Evolutionary conservation across 2,888 invertebrate genomes (phyloP).

Genomic region (Tinea pellionella): DNA sequence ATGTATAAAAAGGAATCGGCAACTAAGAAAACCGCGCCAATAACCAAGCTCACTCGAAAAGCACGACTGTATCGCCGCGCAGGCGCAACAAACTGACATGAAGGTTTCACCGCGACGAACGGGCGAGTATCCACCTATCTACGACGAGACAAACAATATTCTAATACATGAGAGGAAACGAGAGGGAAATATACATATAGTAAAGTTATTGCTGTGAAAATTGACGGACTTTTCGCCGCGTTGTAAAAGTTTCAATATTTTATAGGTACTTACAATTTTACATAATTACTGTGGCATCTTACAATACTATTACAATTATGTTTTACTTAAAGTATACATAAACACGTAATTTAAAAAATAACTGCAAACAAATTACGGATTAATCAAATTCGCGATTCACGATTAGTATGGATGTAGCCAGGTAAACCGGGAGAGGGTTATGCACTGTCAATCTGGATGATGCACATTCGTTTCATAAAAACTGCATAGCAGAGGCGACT

Average conservation of each 20-base stretch:
- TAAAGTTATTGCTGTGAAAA: constrained; percentile 31
- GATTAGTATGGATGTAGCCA: no score
- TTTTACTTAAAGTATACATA: no score
- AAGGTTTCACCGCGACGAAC: constrained; percentile 35
- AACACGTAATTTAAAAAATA: no score
- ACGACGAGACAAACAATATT: constrained; percentile 30
- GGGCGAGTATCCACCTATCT: constrained; percentile 26
- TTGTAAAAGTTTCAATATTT: constrained; percentile 4
- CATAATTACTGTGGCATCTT: background rate
- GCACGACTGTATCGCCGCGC: constrained; percentile 33
- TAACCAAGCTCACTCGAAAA: background rate
- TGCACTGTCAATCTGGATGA: no score
- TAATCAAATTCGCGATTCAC: no score
- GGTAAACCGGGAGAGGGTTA: no score
- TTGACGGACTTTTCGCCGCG: constrained; percentile 19
- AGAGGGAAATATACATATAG: constrained; percentile 34
- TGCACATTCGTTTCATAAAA: no score
- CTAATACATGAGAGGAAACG: constrained; percentile 17
- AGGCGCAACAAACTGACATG: constrained; percentile 52
- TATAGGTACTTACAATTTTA: background rate
- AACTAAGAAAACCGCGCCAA: constrained; percentile 4
- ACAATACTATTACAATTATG: no score
- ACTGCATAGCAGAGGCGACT: no score
- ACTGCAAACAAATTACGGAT: no score
- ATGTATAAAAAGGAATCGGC: no score